These are phyloP conservation scores for Bombus confusus DNA, from an alignment of 1,140 invertebrate species.

Conservation along the genomic window DNA sequence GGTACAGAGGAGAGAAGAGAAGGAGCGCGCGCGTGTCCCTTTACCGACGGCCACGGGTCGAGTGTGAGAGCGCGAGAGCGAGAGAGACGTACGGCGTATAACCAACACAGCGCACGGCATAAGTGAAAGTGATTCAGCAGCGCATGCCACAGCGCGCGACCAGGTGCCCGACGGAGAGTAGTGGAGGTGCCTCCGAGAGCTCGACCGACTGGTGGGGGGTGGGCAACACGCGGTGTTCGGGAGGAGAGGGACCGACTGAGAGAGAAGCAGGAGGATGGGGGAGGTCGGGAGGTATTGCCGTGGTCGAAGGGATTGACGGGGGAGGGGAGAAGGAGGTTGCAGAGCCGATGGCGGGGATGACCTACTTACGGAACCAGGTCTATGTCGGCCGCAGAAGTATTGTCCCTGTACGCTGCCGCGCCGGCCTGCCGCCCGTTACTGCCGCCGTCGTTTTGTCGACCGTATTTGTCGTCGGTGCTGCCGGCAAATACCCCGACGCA, in stretches of 20 bases:
- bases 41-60: conserved; percentile 65
- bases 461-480: conserved; percentile 43
- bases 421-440: conserved; percentile 34
- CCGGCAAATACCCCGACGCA: conserved; percentile 35
- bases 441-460: conserved; percentile 35
- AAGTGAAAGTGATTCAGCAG: conserved; percentile 82
- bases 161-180: conserved; percentile 81
- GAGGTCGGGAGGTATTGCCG: conserved; percentile 71
- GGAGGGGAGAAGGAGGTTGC: conserved; percentile 79
- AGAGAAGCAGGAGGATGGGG: conserved; percentile 66
- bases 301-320: conserved; percentile 76
- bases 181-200: conserved; percentile 75
- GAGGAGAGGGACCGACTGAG: conserved; percentile 73
- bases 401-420: conserved; percentile 71
- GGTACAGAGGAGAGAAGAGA: conserved; percentile 62
- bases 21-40: conserved; percentile 68
- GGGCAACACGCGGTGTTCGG: conserved; percentile 54
- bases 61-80: conserved; percentile 40
- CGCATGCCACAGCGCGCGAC: conserved; percentile 80
- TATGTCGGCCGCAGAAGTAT: conserved; percentile 82
- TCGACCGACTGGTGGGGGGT: conserved; percentile 46
- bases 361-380: conserved; percentile 87
- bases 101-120: conserved; percentile 75
- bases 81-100: conserved; percentile 51
- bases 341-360: conserved; percentile 81